Base-by-base conservation (phyloP, 2,113 vertebrate genomes). In the Bucco capensis region DNA sequence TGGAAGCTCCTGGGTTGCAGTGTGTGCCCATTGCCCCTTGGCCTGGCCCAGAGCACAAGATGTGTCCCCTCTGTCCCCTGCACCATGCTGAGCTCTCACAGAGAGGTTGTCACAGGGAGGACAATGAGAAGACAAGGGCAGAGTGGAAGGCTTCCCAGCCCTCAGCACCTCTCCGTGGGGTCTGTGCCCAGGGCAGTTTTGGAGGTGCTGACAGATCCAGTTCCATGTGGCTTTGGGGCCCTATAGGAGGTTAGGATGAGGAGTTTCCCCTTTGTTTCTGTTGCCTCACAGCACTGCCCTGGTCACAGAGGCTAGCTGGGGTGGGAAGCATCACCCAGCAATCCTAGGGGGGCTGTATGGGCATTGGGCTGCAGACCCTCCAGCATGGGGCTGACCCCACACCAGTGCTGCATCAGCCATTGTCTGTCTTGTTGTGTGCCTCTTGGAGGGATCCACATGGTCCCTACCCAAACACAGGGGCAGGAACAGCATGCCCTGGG, bases 121-220 rank as follows among this genome's bases (percentile, higher is more conserved):
- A 72, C 65, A 30, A 23, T 1, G 27, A 49, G 72, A 57, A 24
- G 33, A 66, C 33, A 71, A 65, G n/a, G 81, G 66, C 61, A 74
- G 51, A 49, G 56, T 0, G 12, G n/a, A 21, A 35, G n/a, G 46
- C 19, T 37, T 33, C 6, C 6, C 25, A 10, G 7, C n/a, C n/a
- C n/a, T 49, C 16, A 3, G 31, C 24, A 24, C 6, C 3, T 12
- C 7, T 5, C 2, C 2, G 0, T 1, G 0, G 30, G 21, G 2
- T 8, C 31, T 15, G 14, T 24, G 33, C 19, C 44, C 58, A n/a
- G 49, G 66, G 33, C 31, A 35, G 46, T 24, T 54, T 5, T 37
- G 60, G 19, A 10, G 21, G 5, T 2, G 5, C 53, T 3, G 21
- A n/a, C 56, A 49, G 49, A 70, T 18, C 28, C 3, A 1, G 24